Percentiles rank a stretch among this genome's conserved stretches.
phyloP scores from a whole-genome alignment of 2,888 invertebrate genomes.

The Vandiemenella viatica region DNA sequence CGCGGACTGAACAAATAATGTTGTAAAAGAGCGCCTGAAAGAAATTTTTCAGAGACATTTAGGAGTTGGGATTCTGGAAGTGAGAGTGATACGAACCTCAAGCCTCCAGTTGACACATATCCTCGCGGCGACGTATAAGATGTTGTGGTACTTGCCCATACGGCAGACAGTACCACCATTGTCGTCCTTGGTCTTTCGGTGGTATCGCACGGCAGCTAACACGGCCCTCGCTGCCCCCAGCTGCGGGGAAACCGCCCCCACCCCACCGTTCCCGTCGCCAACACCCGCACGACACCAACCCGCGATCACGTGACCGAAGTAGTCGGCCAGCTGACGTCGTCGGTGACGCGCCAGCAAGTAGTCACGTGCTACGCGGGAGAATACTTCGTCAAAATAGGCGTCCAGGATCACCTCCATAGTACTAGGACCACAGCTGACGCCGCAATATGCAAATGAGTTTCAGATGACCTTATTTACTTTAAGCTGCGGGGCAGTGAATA shows the following conservation, averaged over 20 bases:
- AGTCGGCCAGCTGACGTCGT: constrained; percentile 57
- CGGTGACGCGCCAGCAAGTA: constrained; percentile 55
- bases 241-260: no score
- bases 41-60: no score
- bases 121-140: constrained; percentile 68
- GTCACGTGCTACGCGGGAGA: constrained; percentile 53
- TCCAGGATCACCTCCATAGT: constrained; percentile 73
- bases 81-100: constrained; percentile 15
- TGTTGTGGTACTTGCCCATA: constrained; percentile 74
- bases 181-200: constrained; percentile 35
- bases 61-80: no score
- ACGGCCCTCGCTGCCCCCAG: constrained; percentile 26
- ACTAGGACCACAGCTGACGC: no score
- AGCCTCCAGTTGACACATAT: constrained; percentile 68
- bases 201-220: constrained; percentile 44
- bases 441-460: no score
- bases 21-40: no score
- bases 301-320: constrained; percentile 61
- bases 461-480: no score
- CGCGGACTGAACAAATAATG: no score
- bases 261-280: neutral
- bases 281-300: constrained; percentile 36
- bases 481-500: no score
- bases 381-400: constrained; percentile 62
- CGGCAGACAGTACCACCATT: constrained; percentile 59